phyloP scores from a whole-genome alignment of 2,888 invertebrate genomes.

The Cyrtodaria siliqua region DNA sequence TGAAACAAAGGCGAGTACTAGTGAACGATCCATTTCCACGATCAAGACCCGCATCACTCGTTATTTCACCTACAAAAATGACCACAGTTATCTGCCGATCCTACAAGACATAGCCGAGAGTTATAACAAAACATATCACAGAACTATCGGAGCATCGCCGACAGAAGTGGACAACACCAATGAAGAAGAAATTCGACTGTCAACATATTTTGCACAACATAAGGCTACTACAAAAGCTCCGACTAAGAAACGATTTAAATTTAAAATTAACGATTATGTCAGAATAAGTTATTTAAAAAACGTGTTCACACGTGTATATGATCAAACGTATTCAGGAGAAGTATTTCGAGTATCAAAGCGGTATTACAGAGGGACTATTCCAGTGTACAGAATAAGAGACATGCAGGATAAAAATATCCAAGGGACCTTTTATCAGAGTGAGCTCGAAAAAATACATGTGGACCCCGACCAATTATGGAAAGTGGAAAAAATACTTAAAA shows the following conservation, averaged over 20 bases:
- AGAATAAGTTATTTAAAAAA: constrained; percentile 48
- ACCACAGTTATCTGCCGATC: constrained; percentile 40
- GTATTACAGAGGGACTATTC: constrained; percentile 44
- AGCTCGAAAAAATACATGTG: constrained; percentile 50
- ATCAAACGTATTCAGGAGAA: constrained; percentile 53
- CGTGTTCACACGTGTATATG: constrained; percentile 52
- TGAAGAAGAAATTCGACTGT: constrained; percentile 42
- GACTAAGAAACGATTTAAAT: constrained; percentile 42
- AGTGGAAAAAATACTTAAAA: constrained; percentile 55
- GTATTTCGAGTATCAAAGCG: constrained; percentile 53
- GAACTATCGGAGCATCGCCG: constrained; percentile 61
- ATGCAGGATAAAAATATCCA: constrained; percentile 45
- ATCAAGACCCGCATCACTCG: constrained; percentile 43
- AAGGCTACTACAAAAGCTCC: too few relatives aligned
- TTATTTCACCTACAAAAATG: constrained; percentile 52
- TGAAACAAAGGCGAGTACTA: constrained; percentile 49
- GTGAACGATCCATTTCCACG: constrained; percentile 54
- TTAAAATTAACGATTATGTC: constrained; percentile 56
- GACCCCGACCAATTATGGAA: constrained; percentile 48
- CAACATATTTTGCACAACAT: constrained; percentile 31
- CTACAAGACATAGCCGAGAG: constrained; percentile 51
- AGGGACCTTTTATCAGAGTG: constrained; percentile 59
- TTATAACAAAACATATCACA: constrained; percentile 64
- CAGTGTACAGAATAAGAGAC: constrained; percentile 52
- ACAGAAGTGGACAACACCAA: constrained; percentile 43